Evolutionary conservation across 2,888 invertebrate genomes (phyloP).

Genomic region (Copidosoma aretas): DNA sequence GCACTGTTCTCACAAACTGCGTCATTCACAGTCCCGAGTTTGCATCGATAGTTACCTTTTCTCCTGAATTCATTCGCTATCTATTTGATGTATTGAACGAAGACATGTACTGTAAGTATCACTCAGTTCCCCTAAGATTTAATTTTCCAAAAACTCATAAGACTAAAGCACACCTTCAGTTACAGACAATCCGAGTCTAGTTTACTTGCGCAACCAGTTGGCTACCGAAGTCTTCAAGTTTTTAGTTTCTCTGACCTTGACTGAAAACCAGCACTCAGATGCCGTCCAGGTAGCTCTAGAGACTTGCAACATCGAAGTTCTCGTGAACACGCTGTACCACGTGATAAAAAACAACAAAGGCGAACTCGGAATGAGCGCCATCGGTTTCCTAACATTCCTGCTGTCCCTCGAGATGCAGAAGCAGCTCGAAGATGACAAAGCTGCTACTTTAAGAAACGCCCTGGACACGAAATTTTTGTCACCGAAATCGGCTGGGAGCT

Average conservation of each 20-base stretch:
- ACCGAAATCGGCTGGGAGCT: neutral
- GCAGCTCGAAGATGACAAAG: slow-evolving; percentile 42
- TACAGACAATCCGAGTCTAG: slow-evolving; percentile 56
- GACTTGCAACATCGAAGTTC: slow-evolving; percentile 45
- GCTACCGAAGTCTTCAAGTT: slow-evolving; percentile 64
- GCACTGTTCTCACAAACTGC: slow-evolving; percentile 61
- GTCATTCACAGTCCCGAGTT: slow-evolving; percentile 59
- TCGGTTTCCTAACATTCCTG: slow-evolving; percentile 54
- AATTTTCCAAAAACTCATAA: neutral
- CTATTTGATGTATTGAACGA: slow-evolving; percentile 62
- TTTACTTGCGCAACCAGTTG: slow-evolving; percentile 63
- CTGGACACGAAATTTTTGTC: slow-evolving; percentile 43
- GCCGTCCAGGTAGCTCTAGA: slow-evolving; percentile 52
- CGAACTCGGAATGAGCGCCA: slow-evolving; percentile 54
- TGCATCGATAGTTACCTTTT: slow-evolving; percentile 61
- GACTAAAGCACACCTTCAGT: slow-evolving; percentile 50
- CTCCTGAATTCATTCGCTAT: slow-evolving; percentile 63
- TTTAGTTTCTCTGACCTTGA: slow-evolving; percentile 58
- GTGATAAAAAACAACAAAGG: slow-evolving; percentile 49
- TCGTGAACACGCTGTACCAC: slow-evolving; percentile 49
- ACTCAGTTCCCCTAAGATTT: neutral
- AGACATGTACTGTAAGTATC: slow-evolving; percentile 62
- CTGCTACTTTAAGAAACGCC: slow-evolving; percentile 40
- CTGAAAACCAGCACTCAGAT: slow-evolving; percentile 55
- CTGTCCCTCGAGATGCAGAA: slow-evolving; percentile 55